phyloP scores from a whole-genome alignment of 1,140 invertebrate species.

The Diploscapter pachys region DNA sequence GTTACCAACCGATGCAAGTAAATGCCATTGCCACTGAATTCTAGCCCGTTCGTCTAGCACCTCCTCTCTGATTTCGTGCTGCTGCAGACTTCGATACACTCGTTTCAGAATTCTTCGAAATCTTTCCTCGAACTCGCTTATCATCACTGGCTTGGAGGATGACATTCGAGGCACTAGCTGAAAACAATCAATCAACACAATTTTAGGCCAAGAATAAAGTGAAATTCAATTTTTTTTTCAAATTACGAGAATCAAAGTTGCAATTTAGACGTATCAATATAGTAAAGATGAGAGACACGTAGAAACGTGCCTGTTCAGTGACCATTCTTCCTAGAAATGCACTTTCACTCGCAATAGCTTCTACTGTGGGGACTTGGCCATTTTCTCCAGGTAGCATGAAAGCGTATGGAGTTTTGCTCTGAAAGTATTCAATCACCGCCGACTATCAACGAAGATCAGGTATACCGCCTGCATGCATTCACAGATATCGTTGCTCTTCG shows the following conservation, averaged over 20 bases:
- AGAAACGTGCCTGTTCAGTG: constrained; percentile 43
- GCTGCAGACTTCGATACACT: constrained; percentile 51
- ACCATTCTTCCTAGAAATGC: constrained; percentile 44
- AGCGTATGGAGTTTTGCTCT: constrained; percentile 4
- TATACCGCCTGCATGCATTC: constrained; percentile 42
- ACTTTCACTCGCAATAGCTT: constrained; percentile 22
- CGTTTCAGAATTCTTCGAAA: constrained; percentile 53
- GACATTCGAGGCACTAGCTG: constrained; percentile 49
- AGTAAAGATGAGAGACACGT: too few relatives aligned
- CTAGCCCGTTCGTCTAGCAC: constrained; percentile 68
- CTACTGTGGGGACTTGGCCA: too few relatives aligned
- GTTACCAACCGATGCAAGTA: constrained; percentile 66
- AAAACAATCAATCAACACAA: neutral
- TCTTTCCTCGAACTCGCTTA: constrained; percentile 51
- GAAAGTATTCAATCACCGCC: constrained; percentile 10
- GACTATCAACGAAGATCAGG: constrained; percentile 1
- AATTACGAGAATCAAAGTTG: constrained; percentile 24
- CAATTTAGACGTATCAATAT: neutral
- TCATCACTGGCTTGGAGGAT: constrained; percentile 36
- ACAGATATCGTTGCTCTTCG: constrained; percentile 35
- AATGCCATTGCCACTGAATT: constrained; percentile 74
- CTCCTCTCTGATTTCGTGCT: constrained; percentile 66
- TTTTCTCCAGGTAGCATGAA: too few relatives aligned
- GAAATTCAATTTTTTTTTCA: constrained; percentile 37
- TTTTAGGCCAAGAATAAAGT: neutral